Evolutionary conservation across 2,888 invertebrate genomes (phyloP), one percentile per base, ranked within the genome.

Genomic region (Patella ulyssiponensis): DNA sequence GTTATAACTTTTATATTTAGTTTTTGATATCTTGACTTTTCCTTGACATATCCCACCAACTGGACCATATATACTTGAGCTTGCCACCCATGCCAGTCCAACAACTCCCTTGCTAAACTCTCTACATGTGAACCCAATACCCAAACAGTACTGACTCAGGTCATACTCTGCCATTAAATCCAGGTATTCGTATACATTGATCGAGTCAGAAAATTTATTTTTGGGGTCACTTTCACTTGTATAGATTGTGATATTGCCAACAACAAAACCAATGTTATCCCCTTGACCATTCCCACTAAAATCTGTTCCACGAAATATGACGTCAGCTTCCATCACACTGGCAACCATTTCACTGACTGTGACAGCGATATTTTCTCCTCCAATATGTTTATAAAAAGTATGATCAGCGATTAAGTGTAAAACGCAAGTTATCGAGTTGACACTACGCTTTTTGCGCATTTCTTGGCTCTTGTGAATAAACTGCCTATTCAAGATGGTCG

Each of bases 351-450:
- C 87, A 27, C 84, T 78, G 7, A 87, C 80, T 12, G 89, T 86
- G 20, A 69, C 77, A 17, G 76, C 70, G 1, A 85, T 73, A 71
- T 81, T 80, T 7, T 79, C 75, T 12, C 81, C 71, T 15, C 88
- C 89, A 14, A 85, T 79, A 20, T 82, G 71, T 54, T 84, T 58
- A 75, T 80, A 90, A 79, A 90, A 89, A 3, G 83, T 84, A 71
- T 90, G 87, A 77, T 90, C 90, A 0, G 88, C 86, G n/a, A 88
- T 87, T 51, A 90, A 74, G 79, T 89, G 87, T 3, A 91, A 79
- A 0, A 74, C 72, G 78, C 88, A 88, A 23, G 83, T 80, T 33
- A 75, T 80, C 51, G 80, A 51, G 33, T 64, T 64, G 11, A 23
- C 23, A 7, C 14, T 64, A 11, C 64, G 20, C 64, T 23, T 64